phyloP scores from a whole-genome alignment of 2,888 invertebrate species.

The Hirtodrosophila duncani region DNA sequence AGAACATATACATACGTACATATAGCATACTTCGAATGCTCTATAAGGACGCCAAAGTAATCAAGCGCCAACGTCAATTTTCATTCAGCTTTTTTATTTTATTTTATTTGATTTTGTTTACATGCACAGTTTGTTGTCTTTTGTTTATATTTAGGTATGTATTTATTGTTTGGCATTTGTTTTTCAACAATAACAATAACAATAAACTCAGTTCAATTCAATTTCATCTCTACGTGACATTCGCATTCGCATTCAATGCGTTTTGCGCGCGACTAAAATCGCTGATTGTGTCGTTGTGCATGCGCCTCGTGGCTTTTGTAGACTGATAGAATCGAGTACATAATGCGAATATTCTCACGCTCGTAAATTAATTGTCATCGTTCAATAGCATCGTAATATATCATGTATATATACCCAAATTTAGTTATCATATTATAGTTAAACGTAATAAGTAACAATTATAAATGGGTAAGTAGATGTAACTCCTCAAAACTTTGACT shows the following conservation, averaged over 20 bases:
- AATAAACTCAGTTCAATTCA: constrained; percentile 23
- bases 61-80: constrained; percentile 14
- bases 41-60: background rate
- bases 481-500: background rate
- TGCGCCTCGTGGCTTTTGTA: constrained; percentile 28
- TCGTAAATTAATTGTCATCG: constrained; percentile 33
- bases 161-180: constrained; percentile 18
- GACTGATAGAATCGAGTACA: constrained; percentile 22
- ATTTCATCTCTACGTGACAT: constrained; percentile 62
- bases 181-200: background rate
- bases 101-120: constrained; percentile 3
- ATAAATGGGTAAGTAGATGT: constrained; percentile 20
- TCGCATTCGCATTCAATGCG: constrained; percentile 34
- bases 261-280: constrained; percentile 40
- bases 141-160: constrained; percentile 14
- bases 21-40: background rate
- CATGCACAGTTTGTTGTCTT: constrained; percentile 10
- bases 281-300: constrained; percentile 32
- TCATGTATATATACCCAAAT: background rate
- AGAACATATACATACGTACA: constrained; percentile 10
- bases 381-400: constrained; percentile 8
- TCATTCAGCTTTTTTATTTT: constrained; percentile 19
- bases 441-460: background rate
- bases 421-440: background rate
- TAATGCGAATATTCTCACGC: constrained; percentile 64